A percentile compares a stretch with the other conserved stretches of the same genome.
These are phyloP conservation scores for Proisotoma minuta DNA, from an alignment of 2,888 invertebrate genomes.

Conservation along the genomic window DNA sequence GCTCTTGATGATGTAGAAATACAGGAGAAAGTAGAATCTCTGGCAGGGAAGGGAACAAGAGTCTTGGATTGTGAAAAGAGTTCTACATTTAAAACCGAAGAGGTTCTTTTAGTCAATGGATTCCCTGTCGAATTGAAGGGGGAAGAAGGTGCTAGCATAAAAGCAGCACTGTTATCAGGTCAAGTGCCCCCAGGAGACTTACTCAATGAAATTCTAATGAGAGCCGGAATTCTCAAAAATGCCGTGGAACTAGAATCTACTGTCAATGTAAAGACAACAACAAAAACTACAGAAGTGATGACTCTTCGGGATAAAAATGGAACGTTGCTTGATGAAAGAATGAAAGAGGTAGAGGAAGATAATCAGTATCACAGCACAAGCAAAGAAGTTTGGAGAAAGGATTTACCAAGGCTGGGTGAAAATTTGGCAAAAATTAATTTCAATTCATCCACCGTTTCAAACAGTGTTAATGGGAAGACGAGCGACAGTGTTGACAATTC, in stretches of 20 bases:
- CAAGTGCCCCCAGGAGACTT: slow-evolving; percentile 65
- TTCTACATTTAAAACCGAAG: slow-evolving; percentile 66
- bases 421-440: slow-evolving; percentile 29
- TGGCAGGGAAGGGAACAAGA: slow-evolving; percentile 66
- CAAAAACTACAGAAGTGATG: slow-evolving; percentile 66
- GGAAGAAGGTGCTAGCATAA: slow-evolving; percentile 64
- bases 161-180: slow-evolving; percentile 59
- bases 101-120: slow-evolving; percentile 66
- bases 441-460: slow-evolving; percentile 23
- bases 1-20: slow-evolving; percentile 66
- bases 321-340: slow-evolving; percentile 64
- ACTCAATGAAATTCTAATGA: slow-evolving; percentile 63
- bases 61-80: slow-evolving; percentile 69
- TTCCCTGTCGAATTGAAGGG: slow-evolving; percentile 64
- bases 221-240: slow-evolving; percentile 60
- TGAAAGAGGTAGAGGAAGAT: slow-evolving; percentile 66
- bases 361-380: slow-evolving; percentile 61
- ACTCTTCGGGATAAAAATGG: slow-evolving; percentile 62
- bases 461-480: slow-evolving; percentile 8
- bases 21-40: slow-evolving; percentile 68
- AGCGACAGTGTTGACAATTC: slow-evolving; percentile 12
- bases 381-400: slow-evolving; percentile 47
- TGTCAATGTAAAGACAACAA: slow-evolving; percentile 65
- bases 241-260: slow-evolving; percentile 68
- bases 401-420: slow-evolving; percentile 1